These are phyloP conservation scores for Mesochorus sp. DNA, from an alignment of 2,888 invertebrate species.

Conservation along the genomic window DNA sequence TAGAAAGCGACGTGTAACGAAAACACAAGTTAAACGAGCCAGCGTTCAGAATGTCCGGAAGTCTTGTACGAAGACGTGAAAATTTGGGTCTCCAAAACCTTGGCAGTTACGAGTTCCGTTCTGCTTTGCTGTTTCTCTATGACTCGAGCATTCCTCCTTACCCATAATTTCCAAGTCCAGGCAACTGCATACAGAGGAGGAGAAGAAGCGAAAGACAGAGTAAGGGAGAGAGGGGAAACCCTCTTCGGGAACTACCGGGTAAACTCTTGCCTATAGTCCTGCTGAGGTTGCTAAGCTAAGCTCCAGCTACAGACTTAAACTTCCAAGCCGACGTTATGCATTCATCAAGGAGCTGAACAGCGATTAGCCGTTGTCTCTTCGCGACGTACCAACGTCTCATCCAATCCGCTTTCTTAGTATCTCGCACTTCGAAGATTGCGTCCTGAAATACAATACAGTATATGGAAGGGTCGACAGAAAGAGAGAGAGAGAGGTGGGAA, in stretches of 20 bases:
- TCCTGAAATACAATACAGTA: background rate
- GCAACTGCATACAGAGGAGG: constrained; percentile 61
- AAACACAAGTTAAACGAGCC: constrained; percentile 30
- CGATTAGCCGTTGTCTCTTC: constrained; percentile 64
- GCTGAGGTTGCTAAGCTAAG: constrained; percentile 54
- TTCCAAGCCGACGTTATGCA: constrained; percentile 64
- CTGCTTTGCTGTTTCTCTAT: constrained; percentile 24
- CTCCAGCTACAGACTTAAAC: constrained; percentile 59
- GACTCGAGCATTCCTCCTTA: constrained; percentile 51
- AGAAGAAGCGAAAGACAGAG: too few species aligned
- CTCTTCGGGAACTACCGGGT: constrained; percentile 63
- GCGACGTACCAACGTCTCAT: constrained; percentile 33
- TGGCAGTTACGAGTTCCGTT: background rate
- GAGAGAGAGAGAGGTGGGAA: background rate
- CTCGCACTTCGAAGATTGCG: background rate
- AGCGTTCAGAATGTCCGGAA: background rate
- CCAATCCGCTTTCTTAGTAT: constrained; percentile 39
- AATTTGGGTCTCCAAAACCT: too few species aligned
- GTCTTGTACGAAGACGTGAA: too few species aligned
- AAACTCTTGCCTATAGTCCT: constrained; percentile 40
- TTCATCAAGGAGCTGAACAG: constrained; percentile 65
- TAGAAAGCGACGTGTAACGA: constrained; percentile 15
- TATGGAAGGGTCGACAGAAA: background rate
- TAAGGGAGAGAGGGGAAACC: too few species aligned
- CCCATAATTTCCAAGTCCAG: constrained; percentile 75